phyloP scores from a whole-genome alignment of 37 sponge, comb jelly and placozoan genomes.

The Diacarnus erythraeanus region DNA sequence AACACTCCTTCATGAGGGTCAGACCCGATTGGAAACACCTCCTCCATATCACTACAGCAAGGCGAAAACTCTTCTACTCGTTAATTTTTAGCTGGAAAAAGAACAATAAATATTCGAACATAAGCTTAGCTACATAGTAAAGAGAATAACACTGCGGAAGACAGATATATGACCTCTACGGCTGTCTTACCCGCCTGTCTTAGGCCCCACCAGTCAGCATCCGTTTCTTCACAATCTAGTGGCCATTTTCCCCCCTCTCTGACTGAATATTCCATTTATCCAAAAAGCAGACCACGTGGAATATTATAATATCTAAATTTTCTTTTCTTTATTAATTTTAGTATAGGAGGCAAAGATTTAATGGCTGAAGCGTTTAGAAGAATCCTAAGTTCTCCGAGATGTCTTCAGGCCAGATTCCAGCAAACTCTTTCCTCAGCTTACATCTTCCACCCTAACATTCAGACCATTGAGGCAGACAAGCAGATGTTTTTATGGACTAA shows the following conservation, averaged over 20 bases:
- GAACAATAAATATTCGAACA: not conserved
- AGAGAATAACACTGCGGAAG: not conserved
- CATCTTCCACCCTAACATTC: conserved; percentile 37
- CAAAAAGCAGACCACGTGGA: conserved; percentile 27
- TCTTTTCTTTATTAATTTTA: not conserved
- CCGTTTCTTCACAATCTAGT: not conserved
- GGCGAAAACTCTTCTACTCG: too few relatives aligned
- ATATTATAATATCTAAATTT: not conserved
- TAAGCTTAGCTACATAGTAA: not conserved
- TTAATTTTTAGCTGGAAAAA: not conserved
- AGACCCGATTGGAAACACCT: conserved; percentile 18
- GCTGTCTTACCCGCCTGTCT: not conserved
- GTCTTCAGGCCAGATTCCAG: conserved; percentile 4
- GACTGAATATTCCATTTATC: conserved; percentile 9
- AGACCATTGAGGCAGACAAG: conserved; percentile 53
- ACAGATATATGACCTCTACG: not conserved
- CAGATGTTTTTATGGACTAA: conserved; percentile 62
- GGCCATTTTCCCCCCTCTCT: conserved; percentile 10
- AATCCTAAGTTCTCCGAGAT: not conserved
- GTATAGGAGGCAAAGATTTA: not conserved
- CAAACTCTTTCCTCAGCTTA: conserved; percentile 18
- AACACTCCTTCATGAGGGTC: conserved; percentile 57
- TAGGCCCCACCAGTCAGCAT: not conserved
- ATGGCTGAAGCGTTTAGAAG: not conserved
- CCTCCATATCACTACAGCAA: conserved; percentile 22